These are phyloP conservation scores for Athrips mouffetella DNA, from an alignment of 2,888 invertebrate species.

Conservation along the genomic window DNA sequence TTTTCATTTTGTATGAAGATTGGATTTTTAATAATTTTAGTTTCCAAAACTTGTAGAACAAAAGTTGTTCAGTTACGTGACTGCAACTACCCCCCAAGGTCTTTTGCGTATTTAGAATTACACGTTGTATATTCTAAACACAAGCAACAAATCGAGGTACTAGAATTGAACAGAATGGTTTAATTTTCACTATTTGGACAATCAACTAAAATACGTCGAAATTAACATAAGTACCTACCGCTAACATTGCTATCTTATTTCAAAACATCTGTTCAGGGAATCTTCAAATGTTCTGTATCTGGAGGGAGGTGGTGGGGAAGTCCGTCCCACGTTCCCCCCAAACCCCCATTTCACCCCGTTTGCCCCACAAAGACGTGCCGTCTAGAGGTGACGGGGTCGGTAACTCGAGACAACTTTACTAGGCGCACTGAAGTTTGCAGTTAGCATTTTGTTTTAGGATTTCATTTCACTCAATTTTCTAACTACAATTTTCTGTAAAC, in stretches of 20 bases:
- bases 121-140: no score
- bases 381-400: constrained; percentile 30
- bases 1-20: no score
- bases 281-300: not conserved
- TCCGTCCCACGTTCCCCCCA: not conserved
- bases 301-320: not conserved
- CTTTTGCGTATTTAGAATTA: no score
- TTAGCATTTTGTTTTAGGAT: constrained; percentile 18
- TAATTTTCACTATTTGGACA: no score
- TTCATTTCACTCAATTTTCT: not conserved
- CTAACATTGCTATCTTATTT: constrained; percentile 1
- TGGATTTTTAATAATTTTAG: no score
- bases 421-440: constrained; percentile 26
- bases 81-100: no score
- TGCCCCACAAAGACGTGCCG: constrained; percentile 37
- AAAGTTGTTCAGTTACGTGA: no score
- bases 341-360: constrained; percentile 17
- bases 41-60: no score
- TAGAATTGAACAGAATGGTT: no score
- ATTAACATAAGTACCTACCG: not conserved
- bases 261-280: not conserved
- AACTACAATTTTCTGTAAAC: no score
- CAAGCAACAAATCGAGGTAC: no score
- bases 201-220: no score
- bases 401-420: constrained; percentile 36